phyloP scores from a whole-genome alignment of 2,113 vertebrate species.

The Toxotes chatareus region DNA sequence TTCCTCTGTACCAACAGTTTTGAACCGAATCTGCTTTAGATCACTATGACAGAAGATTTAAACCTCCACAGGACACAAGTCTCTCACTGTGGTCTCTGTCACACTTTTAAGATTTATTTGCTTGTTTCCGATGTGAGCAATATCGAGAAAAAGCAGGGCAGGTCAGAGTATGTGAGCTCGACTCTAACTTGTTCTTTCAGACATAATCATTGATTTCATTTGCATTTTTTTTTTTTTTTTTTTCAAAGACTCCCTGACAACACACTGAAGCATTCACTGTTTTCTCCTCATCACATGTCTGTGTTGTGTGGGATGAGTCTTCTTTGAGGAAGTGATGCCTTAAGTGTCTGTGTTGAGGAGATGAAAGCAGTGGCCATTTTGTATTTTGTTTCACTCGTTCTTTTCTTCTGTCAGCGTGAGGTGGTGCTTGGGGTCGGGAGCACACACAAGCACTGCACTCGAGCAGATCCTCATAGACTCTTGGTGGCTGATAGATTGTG shows the following conservation, averaged over 20 bases:
- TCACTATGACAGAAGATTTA: too few species aligned
- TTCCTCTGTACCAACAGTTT: too few species aligned
- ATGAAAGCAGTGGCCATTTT: conserved; percentile 40
- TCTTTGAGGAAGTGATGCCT: conserved; percentile 34
- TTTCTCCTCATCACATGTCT: neutral
- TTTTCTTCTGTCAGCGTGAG: neutral
- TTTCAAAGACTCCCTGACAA: neutral
- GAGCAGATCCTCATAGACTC: conserved; percentile 6
- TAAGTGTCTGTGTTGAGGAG: conserved; percentile 11
- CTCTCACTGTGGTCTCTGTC: neutral
- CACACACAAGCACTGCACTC: conserved; percentile 3
- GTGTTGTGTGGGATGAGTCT: conserved; percentile 25
- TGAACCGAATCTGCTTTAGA: too few species aligned
- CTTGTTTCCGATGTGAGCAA: neutral
- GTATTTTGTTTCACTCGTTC: neutral
- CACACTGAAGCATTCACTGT: neutral
- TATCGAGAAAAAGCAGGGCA: neutral
- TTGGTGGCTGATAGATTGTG: neutral
- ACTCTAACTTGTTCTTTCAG: neutral
- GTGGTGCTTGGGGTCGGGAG: neutral
- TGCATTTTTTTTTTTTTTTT: neutral
- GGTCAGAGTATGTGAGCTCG: neutral
- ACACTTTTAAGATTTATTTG: neutral
- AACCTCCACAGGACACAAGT: too few species aligned
- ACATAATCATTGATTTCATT: neutral